A percentile compares a stretch with the other conserved stretches of the same genome.
Conservation (phyloP, 2,797 vertebrate genomes). For the Xyrichtys novacula region DNA sequence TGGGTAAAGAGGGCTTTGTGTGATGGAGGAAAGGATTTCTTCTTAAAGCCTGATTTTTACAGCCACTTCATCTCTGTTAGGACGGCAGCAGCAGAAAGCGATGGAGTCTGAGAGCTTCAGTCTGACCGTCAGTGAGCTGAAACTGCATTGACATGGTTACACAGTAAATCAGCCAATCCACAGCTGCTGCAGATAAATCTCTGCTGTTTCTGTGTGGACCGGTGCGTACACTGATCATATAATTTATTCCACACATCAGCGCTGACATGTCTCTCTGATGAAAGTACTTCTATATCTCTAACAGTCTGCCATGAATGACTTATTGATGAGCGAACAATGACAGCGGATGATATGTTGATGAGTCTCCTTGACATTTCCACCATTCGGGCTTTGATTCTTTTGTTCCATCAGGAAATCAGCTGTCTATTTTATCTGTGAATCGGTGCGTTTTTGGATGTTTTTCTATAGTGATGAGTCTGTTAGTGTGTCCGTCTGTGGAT, state of each 20-base stretch:
- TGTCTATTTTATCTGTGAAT: slow-evolving; percentile 3
- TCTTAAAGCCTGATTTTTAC: slow-evolving; percentile 38
- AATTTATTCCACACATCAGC: slow-evolving; percentile 3
- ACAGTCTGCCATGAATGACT: not conserved
- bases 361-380: slow-evolving; percentile 42
- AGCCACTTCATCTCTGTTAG: slow-evolving; percentile 3
- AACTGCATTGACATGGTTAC: slow-evolving; percentile 34
- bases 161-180: slow-evolving; percentile 46
- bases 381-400: not conserved
- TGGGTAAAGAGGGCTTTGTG: not conserved
- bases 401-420: slow-evolving; percentile 10
- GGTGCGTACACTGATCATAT: not conserved
- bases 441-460: not conserved
- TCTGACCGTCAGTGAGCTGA: slow-evolving; percentile 43
- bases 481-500: not conserved
- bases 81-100: slow-evolving; percentile 21
- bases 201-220: not conserved
- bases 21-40: slow-evolving; percentile 14
- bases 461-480: not conserved
- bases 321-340: slow-evolving; percentile 28
- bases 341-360: slow-evolving; percentile 11
- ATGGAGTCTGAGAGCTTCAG: slow-evolving; percentile 16
- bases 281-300: not conserved
- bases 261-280: not conserved
- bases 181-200: not conserved